phyloP scores from a whole-genome alignment of 2,797 vertebrate genomes.

The Phataginus tricuspis region DNA sequence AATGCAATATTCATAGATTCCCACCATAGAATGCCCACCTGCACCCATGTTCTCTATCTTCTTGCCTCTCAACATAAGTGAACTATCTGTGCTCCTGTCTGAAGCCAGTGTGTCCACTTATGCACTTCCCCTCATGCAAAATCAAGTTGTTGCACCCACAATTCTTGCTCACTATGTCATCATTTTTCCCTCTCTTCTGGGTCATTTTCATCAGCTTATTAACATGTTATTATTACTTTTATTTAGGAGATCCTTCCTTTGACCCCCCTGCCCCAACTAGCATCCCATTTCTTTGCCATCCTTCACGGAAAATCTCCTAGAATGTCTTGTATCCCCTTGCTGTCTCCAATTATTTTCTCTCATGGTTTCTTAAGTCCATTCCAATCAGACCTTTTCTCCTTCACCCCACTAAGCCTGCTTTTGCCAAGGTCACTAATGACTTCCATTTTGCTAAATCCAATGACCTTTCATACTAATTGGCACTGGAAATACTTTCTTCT shows the following conservation, averaged over 20 bases:
- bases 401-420: neutral
- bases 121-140: rapidly evolving
- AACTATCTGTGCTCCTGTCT: neutral
- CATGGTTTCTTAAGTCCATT: neutral
- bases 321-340: neutral
- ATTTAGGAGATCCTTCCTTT: neutral
- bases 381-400: neutral
- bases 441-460: neutral
- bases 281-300: neutral
- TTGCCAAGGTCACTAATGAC: neutral
- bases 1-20: neutral
- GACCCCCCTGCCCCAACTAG: neutral
- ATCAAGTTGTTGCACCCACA: neutral
- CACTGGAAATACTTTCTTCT: neutral
- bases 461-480: neutral
- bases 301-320: neutral
- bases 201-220: neutral
- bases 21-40: neutral
- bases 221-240: neutral
- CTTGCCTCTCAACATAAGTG: rapidly evolving
- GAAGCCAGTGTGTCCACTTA: rapidly evolving
- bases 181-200: neutral
- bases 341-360: neutral
- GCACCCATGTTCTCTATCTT: neutral
- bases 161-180: neutral